These are phyloP conservation scores for Himalopsyche kuldschensis DNA, from an alignment of 2,888 invertebrate genomes.

Conservation along the genomic window DNA sequence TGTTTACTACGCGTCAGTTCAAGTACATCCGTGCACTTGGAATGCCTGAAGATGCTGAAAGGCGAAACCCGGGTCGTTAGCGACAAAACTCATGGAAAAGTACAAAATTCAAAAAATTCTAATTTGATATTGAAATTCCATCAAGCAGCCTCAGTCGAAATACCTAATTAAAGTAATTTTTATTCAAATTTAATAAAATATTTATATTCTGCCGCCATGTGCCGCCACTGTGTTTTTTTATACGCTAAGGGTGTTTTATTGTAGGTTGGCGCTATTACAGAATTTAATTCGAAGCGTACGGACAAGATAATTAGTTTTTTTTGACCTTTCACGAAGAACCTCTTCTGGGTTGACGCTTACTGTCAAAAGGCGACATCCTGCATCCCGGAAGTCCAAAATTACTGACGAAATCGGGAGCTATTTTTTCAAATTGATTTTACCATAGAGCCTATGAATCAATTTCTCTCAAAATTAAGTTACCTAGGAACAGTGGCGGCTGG, in stretches of 20 bases:
- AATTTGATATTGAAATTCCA: no score
- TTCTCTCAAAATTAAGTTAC: not conserved
- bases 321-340: not conserved
- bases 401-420: not conserved
- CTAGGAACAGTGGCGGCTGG: not conserved
- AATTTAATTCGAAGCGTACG: not conserved
- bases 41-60: no score
- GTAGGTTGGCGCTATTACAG: not conserved
- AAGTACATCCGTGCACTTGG: no score
- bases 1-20: no score
- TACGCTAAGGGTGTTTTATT: not conserved
- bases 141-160: no score
- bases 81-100: no score
- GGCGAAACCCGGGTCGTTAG: no score
- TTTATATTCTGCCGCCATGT: not conserved
- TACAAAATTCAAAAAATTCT: no score
- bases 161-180: no score
- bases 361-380: not conserved
- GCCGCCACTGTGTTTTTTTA: not conserved
- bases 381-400: not conserved
- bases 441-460: not conserved
- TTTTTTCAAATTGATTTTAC: not conserved
- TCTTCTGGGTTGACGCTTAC: not conserved
- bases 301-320: not conserved
- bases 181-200: no score